Evolutionary conservation across 2,113 vertebrate species (phyloP).

Genomic region (Procavia capensis): DNA sequence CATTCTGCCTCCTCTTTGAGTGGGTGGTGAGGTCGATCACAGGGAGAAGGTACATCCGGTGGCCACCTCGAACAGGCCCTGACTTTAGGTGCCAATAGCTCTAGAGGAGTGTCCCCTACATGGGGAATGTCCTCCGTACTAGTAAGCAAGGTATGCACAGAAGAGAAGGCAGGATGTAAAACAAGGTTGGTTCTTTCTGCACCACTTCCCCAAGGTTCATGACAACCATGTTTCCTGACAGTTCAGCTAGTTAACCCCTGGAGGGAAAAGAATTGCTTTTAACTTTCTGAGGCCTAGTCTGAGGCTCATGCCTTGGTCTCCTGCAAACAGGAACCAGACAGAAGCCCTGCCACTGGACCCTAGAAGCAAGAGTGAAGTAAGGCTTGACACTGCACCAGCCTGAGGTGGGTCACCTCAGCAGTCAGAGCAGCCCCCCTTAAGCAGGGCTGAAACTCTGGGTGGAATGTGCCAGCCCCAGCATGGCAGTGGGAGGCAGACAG

Average conservation of each 20-base stretch:
- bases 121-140: too few species aligned
- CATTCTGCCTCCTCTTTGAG: neutral
- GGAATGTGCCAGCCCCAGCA: neutral
- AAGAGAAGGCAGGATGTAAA: neutral
- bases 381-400: neutral
- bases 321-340: neutral
- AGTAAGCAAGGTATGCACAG: neutral
- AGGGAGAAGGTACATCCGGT: neutral
- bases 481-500: neutral
- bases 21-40: neutral
- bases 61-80: neutral
- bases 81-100: neutral
- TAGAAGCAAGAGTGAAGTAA: neutral
- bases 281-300: neutral
- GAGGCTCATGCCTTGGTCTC: neutral
- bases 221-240: neutral
- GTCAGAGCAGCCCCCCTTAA: neutral
- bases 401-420: neutral
- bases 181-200: neutral
- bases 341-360: neutral
- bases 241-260: neutral
- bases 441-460: neutral
- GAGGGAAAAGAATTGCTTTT: neutral
- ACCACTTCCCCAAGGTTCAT: neutral
- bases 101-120: neutral